Percentiles rank a stretch among this genome's conserved stretches.
phyloP scores from a whole-genome alignment of 2,113 vertebrate genomes.

The Aplodontia rufa region DNA sequence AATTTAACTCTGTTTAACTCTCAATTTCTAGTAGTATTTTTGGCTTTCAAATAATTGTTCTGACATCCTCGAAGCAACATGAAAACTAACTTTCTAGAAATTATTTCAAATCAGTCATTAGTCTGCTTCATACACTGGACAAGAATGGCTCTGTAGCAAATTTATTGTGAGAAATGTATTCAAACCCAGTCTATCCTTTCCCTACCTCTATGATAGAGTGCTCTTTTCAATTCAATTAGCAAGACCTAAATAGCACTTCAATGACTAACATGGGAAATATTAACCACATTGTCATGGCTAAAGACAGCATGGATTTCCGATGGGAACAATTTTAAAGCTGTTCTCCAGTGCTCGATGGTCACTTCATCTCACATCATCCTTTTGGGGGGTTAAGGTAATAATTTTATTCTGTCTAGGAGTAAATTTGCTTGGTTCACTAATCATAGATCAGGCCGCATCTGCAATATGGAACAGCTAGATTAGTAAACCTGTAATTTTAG shows the following conservation, averaged over 20 bases:
- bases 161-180: constrained; percentile 47
- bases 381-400: constrained; percentile 13
- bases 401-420: constrained; percentile 20
- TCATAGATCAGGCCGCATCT: constrained; percentile 24
- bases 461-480: constrained; percentile 3
- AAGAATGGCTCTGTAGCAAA: not conserved
- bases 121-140: not conserved
- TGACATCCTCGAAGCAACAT: not conserved
- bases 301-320: constrained; percentile 45
- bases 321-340: not conserved
- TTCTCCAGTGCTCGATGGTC: constrained; percentile 24
- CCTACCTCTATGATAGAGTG: constrained; percentile 47
- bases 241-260: constrained; percentile 44
- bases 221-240: constrained; percentile 65
- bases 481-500: constrained; percentile 59
- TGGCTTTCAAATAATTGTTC: not conserved
- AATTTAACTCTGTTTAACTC: not conserved
- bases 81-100: not conserved
- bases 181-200: not conserved
- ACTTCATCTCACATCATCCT: not conserved
- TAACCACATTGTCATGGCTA: constrained; percentile 57
- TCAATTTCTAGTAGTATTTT: not conserved
- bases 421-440: constrained; percentile 38
- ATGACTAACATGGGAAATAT: constrained; percentile 62
- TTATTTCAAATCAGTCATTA: not conserved